Base-by-base conservation (phyloP, 2,797 vertebrate genomes). In the Yasuhikotakia modesta region DNA sequence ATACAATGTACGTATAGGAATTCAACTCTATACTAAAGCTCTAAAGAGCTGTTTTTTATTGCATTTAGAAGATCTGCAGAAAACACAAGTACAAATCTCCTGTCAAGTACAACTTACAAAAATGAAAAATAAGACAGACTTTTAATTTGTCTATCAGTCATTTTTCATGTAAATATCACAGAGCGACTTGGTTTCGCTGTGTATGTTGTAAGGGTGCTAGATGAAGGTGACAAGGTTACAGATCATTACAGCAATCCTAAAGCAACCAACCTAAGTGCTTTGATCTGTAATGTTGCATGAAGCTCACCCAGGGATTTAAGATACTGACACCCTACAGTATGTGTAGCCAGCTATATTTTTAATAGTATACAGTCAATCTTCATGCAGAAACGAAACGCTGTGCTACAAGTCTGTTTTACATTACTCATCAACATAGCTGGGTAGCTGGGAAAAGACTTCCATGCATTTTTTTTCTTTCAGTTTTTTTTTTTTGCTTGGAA, bases 401-500 rank as follows among this genome's bases (percentile, higher is more conserved):
- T 21, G 7, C 30, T 2, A 21, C 30, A 55, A 27, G 12, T 48
- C 45, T 50, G 24, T 39, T 52, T 77, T 53, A 27, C 55, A 39
- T 61, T 63, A 19, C 32, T 14, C 67, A n/a, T n/a, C n/a, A 61
- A 76, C 76, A 70, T 81, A 57, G 55, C 22, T 73, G 57, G 66
- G 58, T 70, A 17, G 32, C 43, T 58, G 21, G 19, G 65, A 58
- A 84, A 71, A 32, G 39, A 80, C 22, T 70, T 65, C 43, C 35
- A 76, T 35, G 52, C 22, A 60, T 22, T 13, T 22, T 65, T 24
- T 32, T 66, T 72, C n/a, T 45, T 11, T 22, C 53, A 60, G 66
- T 30, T 66, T 72, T 53, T 84, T 87, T 45, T 76, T 88, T 89
- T 84, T 64, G 73, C 73, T 85, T 83, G 71, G 89, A 81, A 90